Base-by-base conservation (phyloP, 2,113 vertebrate species). In the Rhynchomys soricoides region DNA sequence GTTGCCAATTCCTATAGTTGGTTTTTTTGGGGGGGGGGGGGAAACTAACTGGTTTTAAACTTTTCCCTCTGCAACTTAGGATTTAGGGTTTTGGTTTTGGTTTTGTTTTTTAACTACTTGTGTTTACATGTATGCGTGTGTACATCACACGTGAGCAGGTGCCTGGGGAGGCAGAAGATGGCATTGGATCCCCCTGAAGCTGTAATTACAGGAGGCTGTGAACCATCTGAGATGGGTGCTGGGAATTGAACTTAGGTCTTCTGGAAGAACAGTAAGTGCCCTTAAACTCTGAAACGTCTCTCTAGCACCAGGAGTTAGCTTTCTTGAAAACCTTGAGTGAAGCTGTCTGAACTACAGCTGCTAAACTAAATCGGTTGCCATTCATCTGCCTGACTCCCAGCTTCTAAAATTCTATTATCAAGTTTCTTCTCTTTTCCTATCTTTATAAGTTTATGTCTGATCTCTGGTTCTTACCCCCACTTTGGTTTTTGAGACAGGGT, bases 241-340 rank as follows among this genome's bases (percentile, higher is more conserved):
- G 37, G 57, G n/a, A 62, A 43, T 2, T 10, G 50, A 43, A 83
- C 13, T 15, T 29, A 4, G 24, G 13, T 31, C 82, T 16, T 31
- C 81, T 64, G 82, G 78, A 82, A 82, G 50, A 43, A 22, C 37
- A 43, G 57, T 19, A 11, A 31, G 82, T 31, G 40, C n/a, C 45
- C 43, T 66, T 48, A 48, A 12, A 31, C 9, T 48, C 62, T 22
- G 59, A 64, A 11, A 19, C 62, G 34, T 43, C 59, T 66, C 43
- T 86, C n/a, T 8, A 64, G 81, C 37, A 26, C n/a, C 3, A 83
- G 40, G 40, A 85, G 34, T 66, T 48, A 66, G 29, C 19, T 34
- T 22, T 95, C 62, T 77, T 91, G n/a, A 40, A 94, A 43, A 70
- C 90, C 40, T 13, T 86, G 91, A 83, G 19, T 89, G 29, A 83